Base-by-base conservation (phyloP, 1,140 invertebrate species). In the Eurosta solidaginis region DNA sequence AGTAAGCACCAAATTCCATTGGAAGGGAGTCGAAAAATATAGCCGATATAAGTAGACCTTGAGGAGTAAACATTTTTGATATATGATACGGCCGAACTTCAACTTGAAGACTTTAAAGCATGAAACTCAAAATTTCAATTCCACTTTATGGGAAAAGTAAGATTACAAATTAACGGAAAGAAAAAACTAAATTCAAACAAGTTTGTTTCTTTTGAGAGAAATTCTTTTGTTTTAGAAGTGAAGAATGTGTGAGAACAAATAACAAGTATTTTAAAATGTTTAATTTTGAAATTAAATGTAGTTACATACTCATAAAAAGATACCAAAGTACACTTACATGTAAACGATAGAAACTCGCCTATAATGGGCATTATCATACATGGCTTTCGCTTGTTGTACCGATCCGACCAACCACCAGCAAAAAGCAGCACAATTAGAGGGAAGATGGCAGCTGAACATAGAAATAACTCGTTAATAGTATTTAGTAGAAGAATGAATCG, bases 391-490 rank as follows among this genome's bases (percentile, higher is more conserved):
- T 91, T 90, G 76, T 92, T 92, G 59, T 91, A 90, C 45, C 90
- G 89, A 83, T 92, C 92, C 79, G 91, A 92, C 90, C 91, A 91
- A 1, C 91, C 90, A 78, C 93, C 92, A 80, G 93, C 86, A 86
- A 93, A 90, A 52, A 92, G 83, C 12, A 92, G 88, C 78, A 92
- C 88, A 36, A 92, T 89, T 3, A 92, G 83, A 0, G 91, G 91
- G 74, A 93, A 89, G 5, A 90, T 88, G 0, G 90, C 90, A 78
- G 90, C 89, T 87, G 20, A 75, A 52, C 77, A 33, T 36, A 49
- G 9, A 78, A 36, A 88, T 77, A 17, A 87, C 86, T n/a, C n/a
- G n/a, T n/a, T n/a, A n/a, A n/a, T n/a, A n/a, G n/a, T n/a, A n/a
- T n/a, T n/a, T n/a, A n/a, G n/a, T n/a, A n/a, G n/a, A n/a, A n/a